Evolutionary conservation across 2,113 vertebrate species (phyloP), one percentile per base, ranked within the genome.

Genomic region (Sinocyclocheilus grahami): DNA sequence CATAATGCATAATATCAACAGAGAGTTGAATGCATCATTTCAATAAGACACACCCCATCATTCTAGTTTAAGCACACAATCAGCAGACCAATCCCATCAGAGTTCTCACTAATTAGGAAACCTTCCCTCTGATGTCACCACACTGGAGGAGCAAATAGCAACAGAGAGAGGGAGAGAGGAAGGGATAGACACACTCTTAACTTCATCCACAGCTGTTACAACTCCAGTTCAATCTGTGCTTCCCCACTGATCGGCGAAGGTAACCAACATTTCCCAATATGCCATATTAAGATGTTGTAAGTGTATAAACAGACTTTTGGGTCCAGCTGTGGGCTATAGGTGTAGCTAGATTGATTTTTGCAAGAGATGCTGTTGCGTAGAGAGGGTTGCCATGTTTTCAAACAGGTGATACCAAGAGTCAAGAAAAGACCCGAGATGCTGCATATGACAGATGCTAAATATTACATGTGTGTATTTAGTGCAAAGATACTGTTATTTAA

Each of bases 31-130:
- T 79, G 33, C 11, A n/a, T 79, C 3, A n/a, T 60, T 79, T n/a
- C 58, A 51, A 72, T 69, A 58, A 60, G 22, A 1, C 51, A 55
- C 60, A 37, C 1, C 30, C 30, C 90, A 90, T 89, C 92, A 89
- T 91, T 88, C 83, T 55, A 30, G 53, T 69, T 60, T 42, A 39
- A 39, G 65, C 24, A 46, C 58, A 12, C 78, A 62, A 71, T 89
- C 65, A 83, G 82, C 71, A 86, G 87, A 75, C 14, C 30, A 72
- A 84, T 80, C 89, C 88, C 88, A 87, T 90, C 90, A 93, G 87
- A 92, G 87, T 93, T 94, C 92, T 88, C 91, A 90, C 87, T 92
- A 90, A 88, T 91, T 92, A 86, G 46, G 8, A 86, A 87, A 84
- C 74, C 75, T 82, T 86, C 89, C 24, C 42, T 77, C 83, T 89